A percentile compares a stretch with the other conserved stretches of the same genome.
Evolutionary conservation across 1,140 invertebrate genomes (phyloP).

Genomic region (Pseudomyrmex cubaensis): DNA sequence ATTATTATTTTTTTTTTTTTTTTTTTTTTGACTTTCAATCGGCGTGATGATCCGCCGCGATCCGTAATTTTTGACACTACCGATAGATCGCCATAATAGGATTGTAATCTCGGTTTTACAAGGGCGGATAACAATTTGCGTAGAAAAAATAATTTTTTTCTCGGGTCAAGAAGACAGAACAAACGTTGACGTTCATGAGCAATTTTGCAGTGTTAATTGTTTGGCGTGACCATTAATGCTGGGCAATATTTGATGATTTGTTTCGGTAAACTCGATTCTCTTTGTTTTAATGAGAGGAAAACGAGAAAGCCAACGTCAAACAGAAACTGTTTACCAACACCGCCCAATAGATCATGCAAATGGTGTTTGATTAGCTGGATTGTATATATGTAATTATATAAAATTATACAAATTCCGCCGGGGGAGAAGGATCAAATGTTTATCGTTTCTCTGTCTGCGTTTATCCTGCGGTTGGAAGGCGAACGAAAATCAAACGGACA

Average conservation of each 20-base stretch:
- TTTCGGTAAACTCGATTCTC: constrained; percentile 1
- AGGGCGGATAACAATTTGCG: neutral
- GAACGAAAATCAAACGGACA: neutral
- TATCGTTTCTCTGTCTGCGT: neutral
- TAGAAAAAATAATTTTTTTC: neutral
- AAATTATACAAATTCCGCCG: constrained; percentile 31
- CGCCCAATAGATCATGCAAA: constrained; percentile 19
- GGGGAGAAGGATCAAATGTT: neutral
- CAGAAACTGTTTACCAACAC: constrained; percentile 13
- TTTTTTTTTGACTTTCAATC: neutral
- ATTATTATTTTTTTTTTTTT: neutral
- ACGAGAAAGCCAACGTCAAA: constrained; percentile 25
- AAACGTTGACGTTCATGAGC: neutral
- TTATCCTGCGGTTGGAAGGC: neutral
- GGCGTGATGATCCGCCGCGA: neutral
- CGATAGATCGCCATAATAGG: neutral
- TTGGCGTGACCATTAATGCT: neutral
- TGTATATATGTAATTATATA: constrained; percentile 31
- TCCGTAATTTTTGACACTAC: constrained; percentile 14
- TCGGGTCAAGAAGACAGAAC: constrained; percentile 6
- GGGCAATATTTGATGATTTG: neutral
- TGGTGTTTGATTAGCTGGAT: constrained; percentile 9
- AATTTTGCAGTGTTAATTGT: too few species aligned
- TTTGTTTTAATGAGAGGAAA: constrained; percentile 22
- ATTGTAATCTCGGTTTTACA: too few species aligned